Evolutionary conservation across 1,140 invertebrate species (phyloP).

Genomic region (Zophobas morio): DNA sequence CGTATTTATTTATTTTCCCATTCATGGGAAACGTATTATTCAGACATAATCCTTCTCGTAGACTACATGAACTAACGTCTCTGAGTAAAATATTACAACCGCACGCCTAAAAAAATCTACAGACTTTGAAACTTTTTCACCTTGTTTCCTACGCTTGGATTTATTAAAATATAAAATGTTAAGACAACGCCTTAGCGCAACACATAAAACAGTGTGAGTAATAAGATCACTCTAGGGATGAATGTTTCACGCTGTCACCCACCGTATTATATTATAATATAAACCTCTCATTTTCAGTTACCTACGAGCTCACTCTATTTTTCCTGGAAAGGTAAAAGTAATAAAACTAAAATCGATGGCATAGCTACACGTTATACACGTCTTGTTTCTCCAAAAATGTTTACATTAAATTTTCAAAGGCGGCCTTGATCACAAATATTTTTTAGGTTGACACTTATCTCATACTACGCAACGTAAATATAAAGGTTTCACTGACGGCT

Average conservation of each 20-base stretch:
- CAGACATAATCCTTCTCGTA: neutral
- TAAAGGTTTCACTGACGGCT: no score
- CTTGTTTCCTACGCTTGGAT: constrained; percentile 9
- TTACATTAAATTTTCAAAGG: no score
- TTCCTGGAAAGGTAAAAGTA: constrained; percentile 2
- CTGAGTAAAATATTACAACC: neutral
- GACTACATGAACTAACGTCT: neutral
- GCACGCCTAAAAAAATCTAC: constrained; percentile 1
- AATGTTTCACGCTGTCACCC: constrained; percentile 48
- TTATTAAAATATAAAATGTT: constrained; percentile 49
- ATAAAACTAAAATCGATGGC: no score
- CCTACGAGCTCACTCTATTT: constrained; percentile 32
- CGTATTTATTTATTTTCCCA: constrained; percentile 7
- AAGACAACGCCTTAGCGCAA: constrained; percentile 43
- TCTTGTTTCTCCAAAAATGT: no score
- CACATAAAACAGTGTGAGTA: constrained; percentile 47
- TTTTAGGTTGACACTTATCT: no score
- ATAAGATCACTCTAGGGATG: constrained; percentile 45
- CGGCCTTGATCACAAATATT: no score
- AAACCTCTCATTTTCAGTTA: constrained; percentile 45
- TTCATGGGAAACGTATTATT: neutral
- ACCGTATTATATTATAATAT: constrained; percentile 47
- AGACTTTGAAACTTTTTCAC: constrained; percentile 11
- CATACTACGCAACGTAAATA: no score
- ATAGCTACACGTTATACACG: no score